phyloP scores from a whole-genome alignment of 2,888 invertebrate genomes.

The Tholera decimalis region DNA sequence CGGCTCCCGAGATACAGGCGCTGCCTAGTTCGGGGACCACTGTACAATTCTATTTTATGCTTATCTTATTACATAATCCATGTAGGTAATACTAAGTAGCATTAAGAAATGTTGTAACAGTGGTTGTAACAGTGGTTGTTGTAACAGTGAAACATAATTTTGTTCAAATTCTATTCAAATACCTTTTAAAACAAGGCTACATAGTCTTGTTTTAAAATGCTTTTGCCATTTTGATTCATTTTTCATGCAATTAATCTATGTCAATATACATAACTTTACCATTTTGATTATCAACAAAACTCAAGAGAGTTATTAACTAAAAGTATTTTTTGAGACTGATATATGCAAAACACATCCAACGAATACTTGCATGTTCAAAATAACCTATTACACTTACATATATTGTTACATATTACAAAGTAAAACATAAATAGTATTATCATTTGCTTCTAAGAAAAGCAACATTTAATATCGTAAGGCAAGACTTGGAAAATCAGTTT shows the following conservation, averaged over 20 bases:
- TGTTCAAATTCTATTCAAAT: background rate
- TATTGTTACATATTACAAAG: background rate
- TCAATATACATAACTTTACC: background rate
- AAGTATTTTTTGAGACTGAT: background rate
- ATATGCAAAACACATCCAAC: background rate
- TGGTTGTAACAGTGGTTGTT: too few species aligned
- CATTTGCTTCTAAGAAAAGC: slow-evolving; percentile 4
- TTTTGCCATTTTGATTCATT: too few species aligned
- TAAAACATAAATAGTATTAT: slow-evolving; percentile 37
- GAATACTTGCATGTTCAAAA: slow-evolving; percentile 1
- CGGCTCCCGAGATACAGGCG: too few species aligned
- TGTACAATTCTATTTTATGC: too few species aligned
- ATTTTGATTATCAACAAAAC: background rate
- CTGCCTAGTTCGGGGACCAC: too few species aligned
- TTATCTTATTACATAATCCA: too few species aligned
- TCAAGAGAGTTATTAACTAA: background rate
- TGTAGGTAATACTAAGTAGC: too few species aligned
- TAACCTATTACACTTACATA: too few species aligned
- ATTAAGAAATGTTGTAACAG: too few species aligned
- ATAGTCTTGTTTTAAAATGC: too few species aligned
- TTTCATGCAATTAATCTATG: too few species aligned
- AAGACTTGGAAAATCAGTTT: background rate
- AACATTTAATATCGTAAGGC: slow-evolving; percentile 15
- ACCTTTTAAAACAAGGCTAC: background rate
- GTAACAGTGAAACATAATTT: too few species aligned